Base-by-base conservation (phyloP, 2,888 invertebrate species). In the Scaptomyza parva region DNA sequence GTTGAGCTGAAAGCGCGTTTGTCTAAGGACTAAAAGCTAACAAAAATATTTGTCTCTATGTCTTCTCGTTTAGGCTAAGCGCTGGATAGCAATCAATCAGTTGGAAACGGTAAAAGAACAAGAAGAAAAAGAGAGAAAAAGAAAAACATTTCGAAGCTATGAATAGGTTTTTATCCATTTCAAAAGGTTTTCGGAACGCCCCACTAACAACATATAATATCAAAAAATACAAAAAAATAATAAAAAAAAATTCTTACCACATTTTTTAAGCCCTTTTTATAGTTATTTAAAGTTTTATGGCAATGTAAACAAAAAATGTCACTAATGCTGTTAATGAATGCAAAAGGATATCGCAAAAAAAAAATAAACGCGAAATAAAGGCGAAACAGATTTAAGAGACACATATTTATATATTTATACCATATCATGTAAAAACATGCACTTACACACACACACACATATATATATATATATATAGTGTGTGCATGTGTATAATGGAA, bases 341-440 rank as follows among this genome's bases (percentile, higher is more conserved):
- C 18, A n/a, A 26, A 37, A 57, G 20, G n/a, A n/a, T n/a, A n/a
- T n/a, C 24, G 22, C 5, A 0, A 14, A 1, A 18, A 11, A 18
- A n/a, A 4, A 40, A n/a, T 39, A 22, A n/a, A n/a, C n/a, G 62
- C 47, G 69, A 53, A 68, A 30, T 66, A 22, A 41, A 5, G 12
- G 39, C 35, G 60, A 66, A 52, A 39, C 22, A 12, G 69, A 44
- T 62, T 73, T 30, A n/a, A 12, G 24, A 26, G 26, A 43, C 41
- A n/a, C 39, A 24, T 14, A 35, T 0, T 1, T 33, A 33, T 12
- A 26, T 37, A 3, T 45, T 30, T n/a, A n/a, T 6, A 7, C 2
- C 18, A 22, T 18, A 37, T 26, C 22, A 3, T 28, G 9, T 17
- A 17, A 18, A 45, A 28, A 28, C 17, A 47, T 30, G 18, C 30